Percentiles rank a stretch among this genome's conserved stretches.
These are phyloP conservation scores for Helicoverpa assulta DNA, from an alignment of 2,888 invertebrate species.

Conservation along the genomic window DNA sequence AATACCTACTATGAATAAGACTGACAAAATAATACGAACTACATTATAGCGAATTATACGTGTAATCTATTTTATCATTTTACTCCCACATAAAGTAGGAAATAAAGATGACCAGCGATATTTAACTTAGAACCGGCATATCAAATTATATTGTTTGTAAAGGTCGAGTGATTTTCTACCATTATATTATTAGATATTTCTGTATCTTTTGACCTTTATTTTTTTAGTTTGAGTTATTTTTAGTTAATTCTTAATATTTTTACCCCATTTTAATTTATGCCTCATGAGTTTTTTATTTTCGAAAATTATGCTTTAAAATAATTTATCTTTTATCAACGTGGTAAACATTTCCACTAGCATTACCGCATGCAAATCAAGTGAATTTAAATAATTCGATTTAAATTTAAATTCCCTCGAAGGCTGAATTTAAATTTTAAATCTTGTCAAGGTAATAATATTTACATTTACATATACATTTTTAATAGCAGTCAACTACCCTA, in stretches of 20 bases:
- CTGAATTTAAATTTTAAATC: conserved; percentile 37
- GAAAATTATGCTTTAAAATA: neutral
- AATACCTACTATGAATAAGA: too few species aligned
- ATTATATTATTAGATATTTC: neutral
- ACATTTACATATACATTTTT: too few species aligned
- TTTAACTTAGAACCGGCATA: neutral
- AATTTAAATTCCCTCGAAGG: conserved; percentile 9
- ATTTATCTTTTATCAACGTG: neutral
- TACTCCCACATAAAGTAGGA: neutral
- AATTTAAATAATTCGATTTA: conserved; percentile 27
- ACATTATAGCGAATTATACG: too few species aligned
- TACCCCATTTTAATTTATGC: too few species aligned
- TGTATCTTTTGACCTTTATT: neutral
- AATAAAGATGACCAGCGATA: neutral
- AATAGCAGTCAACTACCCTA: too few species aligned
- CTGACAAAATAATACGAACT: too few species aligned
- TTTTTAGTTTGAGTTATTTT: neutral
- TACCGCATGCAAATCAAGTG: conserved; percentile 6
- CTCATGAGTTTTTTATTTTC: too few species aligned
- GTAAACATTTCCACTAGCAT: neutral
- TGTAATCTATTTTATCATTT: neutral
- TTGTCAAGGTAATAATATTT: too few species aligned
- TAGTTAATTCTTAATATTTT: too few species aligned
- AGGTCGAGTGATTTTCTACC: neutral
- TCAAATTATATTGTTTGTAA: conserved; percentile 1